Evolutionary conservation across 1,140 invertebrate species (phyloP).

Genomic region (Drosophila virilis): DNA sequence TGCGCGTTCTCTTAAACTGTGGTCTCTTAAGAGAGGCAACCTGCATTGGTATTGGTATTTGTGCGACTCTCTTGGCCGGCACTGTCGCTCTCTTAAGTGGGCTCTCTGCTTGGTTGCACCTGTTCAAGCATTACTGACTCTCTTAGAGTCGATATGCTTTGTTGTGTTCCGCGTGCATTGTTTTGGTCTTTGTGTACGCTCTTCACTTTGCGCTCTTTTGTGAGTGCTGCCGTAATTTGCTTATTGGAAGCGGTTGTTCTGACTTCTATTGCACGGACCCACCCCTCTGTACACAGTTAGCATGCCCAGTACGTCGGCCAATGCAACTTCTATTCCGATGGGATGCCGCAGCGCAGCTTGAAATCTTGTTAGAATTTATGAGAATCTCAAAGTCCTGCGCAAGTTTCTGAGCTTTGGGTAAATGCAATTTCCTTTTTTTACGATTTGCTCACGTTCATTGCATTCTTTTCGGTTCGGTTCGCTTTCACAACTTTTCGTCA

Average conservation of each 20-base stretch:
- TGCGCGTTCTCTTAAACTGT: constrained; percentile 49
- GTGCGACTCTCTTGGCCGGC: constrained; percentile 46
- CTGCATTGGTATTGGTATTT: constrained; percentile 62
- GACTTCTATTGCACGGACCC: background rate
- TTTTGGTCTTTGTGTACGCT: constrained; percentile 56
- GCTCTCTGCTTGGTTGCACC: constrained; percentile 48
- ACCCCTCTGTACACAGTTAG: background rate
- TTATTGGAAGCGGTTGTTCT: constrained; percentile 66
- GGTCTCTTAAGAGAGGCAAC: constrained; percentile 51
- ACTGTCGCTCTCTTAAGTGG: constrained; percentile 16
- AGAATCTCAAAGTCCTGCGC: constrained; percentile 81
- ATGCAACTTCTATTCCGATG: constrained; percentile 41
- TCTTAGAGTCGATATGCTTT: constrained; percentile 40
- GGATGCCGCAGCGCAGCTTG: constrained; percentile 60
- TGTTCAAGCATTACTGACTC: constrained; percentile 51
- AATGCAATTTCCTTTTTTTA: constrained; percentile 80
- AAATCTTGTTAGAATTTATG: constrained; percentile 83
- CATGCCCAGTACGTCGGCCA: constrained; percentile 4
- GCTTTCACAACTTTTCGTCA: constrained; percentile 57
- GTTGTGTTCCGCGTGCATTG: constrained; percentile 45
- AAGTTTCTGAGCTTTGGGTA: constrained; percentile 75
- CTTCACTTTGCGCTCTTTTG: constrained; percentile 21
- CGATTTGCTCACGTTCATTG: constrained; percentile 60
- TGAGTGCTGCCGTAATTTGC: constrained; percentile 61
- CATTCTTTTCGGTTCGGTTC: constrained; percentile 62